Conservation (phyloP, 2,888 invertebrate genomes). For the Volucella inflata region DNA sequence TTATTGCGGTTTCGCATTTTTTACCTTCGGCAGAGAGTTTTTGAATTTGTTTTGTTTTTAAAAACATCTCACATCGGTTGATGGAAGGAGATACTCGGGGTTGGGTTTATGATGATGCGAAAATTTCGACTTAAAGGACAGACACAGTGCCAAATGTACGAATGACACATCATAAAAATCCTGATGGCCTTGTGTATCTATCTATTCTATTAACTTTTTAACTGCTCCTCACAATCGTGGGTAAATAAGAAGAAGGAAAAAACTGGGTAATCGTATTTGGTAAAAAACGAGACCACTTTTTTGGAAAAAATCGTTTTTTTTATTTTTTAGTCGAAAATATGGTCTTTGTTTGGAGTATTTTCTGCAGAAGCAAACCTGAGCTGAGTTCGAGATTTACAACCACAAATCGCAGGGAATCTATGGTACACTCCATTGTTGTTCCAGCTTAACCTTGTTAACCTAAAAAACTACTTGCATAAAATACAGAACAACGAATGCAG, state of each 20-base stretch:
- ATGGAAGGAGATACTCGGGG: constrained; percentile 17
- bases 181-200: constrained; percentile 66
- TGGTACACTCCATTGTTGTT: constrained; percentile 29
- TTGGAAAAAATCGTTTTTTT: constrained; percentile 21
- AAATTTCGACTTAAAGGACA: constrained; percentile 34
- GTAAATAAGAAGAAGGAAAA: constrained; percentile 17
- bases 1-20: constrained; percentile 71
- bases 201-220: constrained; percentile 41
- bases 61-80: constrained; percentile 44
- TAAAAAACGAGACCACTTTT: constrained; percentile 75
- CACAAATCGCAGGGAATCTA: constrained; percentile 31
- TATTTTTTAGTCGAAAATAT: constrained; percentile 6
- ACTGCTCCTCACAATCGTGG: constrained; percentile 45
- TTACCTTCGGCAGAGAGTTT: constrained; percentile 37
- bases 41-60: constrained; percentile 23
- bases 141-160: constrained; percentile 23
- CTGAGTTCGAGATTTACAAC: constrained; percentile 60
- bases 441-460: constrained; percentile 71
- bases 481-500: constrained; percentile 62
- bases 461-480: constrained; percentile 74
- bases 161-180: constrained; percentile 56
- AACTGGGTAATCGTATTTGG: constrained; percentile 76
- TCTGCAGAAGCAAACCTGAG: constrained; percentile 62
- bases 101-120: constrained; percentile 48
- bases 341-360: constrained; percentile 45